Conservation (phyloP, 2,888 invertebrate genomes). For the Scaptomyza flava region DNA sequence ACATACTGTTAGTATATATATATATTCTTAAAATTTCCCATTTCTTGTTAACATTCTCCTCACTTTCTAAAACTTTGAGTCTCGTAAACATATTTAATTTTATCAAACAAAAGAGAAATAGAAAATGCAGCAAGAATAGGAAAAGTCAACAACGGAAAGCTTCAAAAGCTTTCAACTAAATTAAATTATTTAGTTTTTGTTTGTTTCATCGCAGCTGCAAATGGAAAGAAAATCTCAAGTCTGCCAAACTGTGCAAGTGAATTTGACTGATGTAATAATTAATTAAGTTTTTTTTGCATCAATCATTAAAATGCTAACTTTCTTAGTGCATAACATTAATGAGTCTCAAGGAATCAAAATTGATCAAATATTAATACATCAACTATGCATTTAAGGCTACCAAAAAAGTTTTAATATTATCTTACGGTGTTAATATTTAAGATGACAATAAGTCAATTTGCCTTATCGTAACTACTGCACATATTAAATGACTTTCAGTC, state of each 20-base stretch:
- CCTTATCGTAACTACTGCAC: neutral
- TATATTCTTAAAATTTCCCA: constrained; percentile 58
- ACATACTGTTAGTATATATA: neutral
- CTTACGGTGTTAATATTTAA: neutral
- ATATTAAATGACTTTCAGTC: constrained; percentile 23
- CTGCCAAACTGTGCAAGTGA: constrained; percentile 10
- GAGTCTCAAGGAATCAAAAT: no score
- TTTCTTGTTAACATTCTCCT: constrained; percentile 40
- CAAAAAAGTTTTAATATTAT: neutral
- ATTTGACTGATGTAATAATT: neutral
- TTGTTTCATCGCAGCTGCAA: constrained; percentile 17
- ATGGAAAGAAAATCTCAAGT: constrained; percentile 14
- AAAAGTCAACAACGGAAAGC: constrained; percentile 45
- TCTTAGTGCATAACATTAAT: no score
- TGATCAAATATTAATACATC: no score
- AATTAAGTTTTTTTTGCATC: neutral
- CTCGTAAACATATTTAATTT: constrained; percentile 70
- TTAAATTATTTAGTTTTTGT: constrained; percentile 65
- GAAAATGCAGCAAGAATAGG: constrained; percentile 17
- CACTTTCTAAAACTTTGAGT: constrained; percentile 27
- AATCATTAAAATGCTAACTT: neutral
- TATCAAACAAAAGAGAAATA: constrained; percentile 50
- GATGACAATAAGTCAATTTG: neutral
- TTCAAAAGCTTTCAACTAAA: constrained; percentile 74
- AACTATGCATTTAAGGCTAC: no score